Conservation (phyloP, 2,113 vertebrate genomes). For the Barbus barbus region DNA sequence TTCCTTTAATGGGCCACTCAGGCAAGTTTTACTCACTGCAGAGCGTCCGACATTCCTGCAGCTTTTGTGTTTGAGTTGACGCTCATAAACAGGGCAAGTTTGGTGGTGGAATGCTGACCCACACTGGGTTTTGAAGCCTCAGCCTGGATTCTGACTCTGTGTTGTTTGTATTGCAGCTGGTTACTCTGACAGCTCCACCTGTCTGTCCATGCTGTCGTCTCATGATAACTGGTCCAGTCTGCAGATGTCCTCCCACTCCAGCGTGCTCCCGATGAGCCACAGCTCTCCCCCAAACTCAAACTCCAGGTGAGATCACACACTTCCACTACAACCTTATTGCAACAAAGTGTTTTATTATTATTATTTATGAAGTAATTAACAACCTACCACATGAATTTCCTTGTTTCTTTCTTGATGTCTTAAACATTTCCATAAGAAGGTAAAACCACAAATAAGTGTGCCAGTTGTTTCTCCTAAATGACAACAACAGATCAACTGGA, state of each 20-base stretch:
- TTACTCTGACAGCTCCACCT: conserved; percentile 83
- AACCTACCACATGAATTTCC: not conserved
- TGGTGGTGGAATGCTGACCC: conserved; percentile 50
- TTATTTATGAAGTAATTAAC: not conserved
- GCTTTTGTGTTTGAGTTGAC: conserved; percentile 65
- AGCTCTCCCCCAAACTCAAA: conserved; percentile 71
- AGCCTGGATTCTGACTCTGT: not conserved
- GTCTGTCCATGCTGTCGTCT: conserved; percentile 85
- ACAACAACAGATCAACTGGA: no score
- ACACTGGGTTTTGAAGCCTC: not conserved
- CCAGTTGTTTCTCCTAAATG: no score
- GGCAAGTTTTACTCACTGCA: conserved; percentile 61
- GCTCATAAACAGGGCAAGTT: conserved; percentile 65
- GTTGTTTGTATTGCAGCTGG: conserved; percentile 65
- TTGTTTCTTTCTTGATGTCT: not conserved
- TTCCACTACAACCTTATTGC: not conserved
- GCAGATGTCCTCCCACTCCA: conserved; percentile 81
- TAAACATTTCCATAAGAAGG: no score
- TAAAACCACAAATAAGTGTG: no score
- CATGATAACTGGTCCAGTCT: conserved; percentile 93
- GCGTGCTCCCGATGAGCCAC: conserved; percentile 84
- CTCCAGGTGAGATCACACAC: conserved; percentile 77
- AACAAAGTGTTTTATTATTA: not conserved
- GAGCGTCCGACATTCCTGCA: conserved; percentile 70
- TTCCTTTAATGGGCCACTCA: conserved; percentile 42